Conservation (phyloP, 2,888 invertebrate species). For the Sesia bembeciformis region DNA sequence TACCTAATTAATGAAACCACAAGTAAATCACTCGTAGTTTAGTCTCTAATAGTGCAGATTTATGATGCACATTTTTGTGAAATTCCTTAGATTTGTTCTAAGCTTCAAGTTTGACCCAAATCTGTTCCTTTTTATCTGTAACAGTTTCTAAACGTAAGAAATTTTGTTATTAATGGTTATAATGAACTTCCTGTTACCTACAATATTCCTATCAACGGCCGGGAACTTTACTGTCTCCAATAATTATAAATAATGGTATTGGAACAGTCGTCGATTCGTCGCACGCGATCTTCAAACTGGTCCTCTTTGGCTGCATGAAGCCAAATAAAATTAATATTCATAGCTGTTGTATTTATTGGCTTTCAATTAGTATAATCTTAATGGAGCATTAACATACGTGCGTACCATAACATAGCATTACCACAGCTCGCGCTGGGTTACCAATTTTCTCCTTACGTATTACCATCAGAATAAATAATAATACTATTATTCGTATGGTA, state of each 20-base stretch:
- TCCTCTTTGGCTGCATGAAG: constrained; percentile 38
- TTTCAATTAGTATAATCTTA: constrained; percentile 75
- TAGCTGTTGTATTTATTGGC: constrained; percentile 74
- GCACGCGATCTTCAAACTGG: constrained; percentile 45
- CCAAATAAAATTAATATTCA: constrained; percentile 74
- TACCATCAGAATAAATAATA: not conserved
- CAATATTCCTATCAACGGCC: not conserved
- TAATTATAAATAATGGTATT: constrained; percentile 1
- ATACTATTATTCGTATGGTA: not conserved
- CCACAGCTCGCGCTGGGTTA: constrained; percentile 23
- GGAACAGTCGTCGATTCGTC: constrained; percentile 20
- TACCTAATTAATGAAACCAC: too few species aligned
- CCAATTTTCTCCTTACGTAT: not conserved
- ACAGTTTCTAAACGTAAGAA: not conserved
- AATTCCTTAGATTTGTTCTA: too few species aligned
- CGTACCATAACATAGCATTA: constrained; percentile 59
- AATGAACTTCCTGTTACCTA: not conserved
- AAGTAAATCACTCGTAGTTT: too few species aligned
- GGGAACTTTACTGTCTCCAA: not conserved
- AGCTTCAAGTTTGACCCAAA: too few species aligned
- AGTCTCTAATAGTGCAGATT: too few species aligned
- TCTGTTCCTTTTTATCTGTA: too few species aligned
- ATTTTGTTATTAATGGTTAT: not conserved
- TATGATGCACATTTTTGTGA: too few species aligned
- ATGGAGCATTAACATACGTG: constrained; percentile 72